A percentile compares a stretch with the other conserved stretches of the same genome.
Conservation (phyloP, 2,113 vertebrate genomes). For the Laterallus jamaicensis region DNA sequence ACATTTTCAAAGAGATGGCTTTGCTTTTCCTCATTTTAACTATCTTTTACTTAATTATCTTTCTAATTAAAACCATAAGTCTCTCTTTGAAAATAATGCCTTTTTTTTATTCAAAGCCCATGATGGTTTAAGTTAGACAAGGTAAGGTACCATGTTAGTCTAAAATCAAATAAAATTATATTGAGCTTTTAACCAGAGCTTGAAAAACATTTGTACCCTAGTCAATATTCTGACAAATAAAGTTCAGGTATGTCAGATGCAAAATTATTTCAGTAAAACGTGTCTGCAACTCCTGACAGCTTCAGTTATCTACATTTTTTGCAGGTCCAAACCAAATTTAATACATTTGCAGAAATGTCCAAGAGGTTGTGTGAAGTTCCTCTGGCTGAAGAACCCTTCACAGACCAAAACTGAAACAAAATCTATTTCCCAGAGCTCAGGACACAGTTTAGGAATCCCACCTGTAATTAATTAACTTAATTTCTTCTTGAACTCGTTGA, state of each 20-base stretch:
- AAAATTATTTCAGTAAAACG: not conserved
- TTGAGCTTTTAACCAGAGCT: not conserved
- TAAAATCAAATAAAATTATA: not conserved
- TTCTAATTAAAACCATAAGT: not conserved
- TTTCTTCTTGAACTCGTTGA: not conserved
- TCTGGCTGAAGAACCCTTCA: not conserved
- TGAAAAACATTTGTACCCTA: not conserved
- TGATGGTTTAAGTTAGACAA: not conserved
- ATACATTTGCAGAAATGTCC: not conserved
- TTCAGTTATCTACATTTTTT: not conserved
- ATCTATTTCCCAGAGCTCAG: not conserved
- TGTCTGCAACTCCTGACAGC: not conserved
- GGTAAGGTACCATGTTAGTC: not conserved
- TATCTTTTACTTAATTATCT: not conserved
- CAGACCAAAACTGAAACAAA: not conserved
- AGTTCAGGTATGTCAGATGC: not conserved
- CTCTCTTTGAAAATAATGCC: not conserved
- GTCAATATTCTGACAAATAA: conserved; percentile 9
- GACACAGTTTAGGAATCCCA: not conserved
- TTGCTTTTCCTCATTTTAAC: not conserved
- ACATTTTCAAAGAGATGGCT: not conserved
- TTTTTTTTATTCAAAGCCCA: not conserved
- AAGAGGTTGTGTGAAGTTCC: not conserved
- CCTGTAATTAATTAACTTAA: not conserved
- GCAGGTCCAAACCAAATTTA: not conserved